phyloP scores from a whole-genome alignment of 2,797 vertebrate genomes.

The Chelon auratus region DNA sequence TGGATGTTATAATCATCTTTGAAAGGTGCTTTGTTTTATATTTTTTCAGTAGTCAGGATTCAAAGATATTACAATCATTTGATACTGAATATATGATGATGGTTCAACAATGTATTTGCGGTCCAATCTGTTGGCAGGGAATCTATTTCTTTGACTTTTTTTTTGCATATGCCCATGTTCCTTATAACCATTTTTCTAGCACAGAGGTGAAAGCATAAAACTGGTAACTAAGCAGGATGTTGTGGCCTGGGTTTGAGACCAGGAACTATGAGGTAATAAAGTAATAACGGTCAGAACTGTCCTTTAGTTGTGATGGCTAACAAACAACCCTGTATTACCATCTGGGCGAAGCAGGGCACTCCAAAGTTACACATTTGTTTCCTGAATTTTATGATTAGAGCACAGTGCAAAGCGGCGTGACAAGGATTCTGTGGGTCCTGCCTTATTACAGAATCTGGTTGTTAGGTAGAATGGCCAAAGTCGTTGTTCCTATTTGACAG shows the following conservation, averaged over 20 bases:
- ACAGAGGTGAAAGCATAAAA: not conserved
- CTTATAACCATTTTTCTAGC: not conserved
- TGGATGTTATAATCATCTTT: too few species aligned
- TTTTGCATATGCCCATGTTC: too few species aligned
- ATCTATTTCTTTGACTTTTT: not conserved
- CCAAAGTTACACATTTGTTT: too few species aligned
- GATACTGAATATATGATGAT: not conserved
- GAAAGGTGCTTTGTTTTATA: not conserved
- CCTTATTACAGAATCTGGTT: too few species aligned
- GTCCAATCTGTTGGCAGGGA: not conserved
- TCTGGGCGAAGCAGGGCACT: too few species aligned
- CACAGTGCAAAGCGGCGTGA: too few species aligned
- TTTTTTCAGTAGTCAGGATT: too few species aligned
- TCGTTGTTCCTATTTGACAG: too few species aligned
- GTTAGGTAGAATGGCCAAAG: too few species aligned
- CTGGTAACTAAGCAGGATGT: constrained; percentile 9
- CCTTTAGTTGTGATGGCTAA: not conserved
- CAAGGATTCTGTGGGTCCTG: too few species aligned
- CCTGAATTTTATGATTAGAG: too few species aligned
- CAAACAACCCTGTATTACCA: not conserved
- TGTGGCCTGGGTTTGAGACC: constrained; percentile 5
- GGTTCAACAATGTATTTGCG: not conserved
- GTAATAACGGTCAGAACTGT: not conserved
- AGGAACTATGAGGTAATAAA: constrained; percentile 19
- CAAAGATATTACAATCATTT: not conserved